phyloP scores from a whole-genome alignment of 2,797 vertebrate species.

The Phoeniculus purpureus region DNA sequence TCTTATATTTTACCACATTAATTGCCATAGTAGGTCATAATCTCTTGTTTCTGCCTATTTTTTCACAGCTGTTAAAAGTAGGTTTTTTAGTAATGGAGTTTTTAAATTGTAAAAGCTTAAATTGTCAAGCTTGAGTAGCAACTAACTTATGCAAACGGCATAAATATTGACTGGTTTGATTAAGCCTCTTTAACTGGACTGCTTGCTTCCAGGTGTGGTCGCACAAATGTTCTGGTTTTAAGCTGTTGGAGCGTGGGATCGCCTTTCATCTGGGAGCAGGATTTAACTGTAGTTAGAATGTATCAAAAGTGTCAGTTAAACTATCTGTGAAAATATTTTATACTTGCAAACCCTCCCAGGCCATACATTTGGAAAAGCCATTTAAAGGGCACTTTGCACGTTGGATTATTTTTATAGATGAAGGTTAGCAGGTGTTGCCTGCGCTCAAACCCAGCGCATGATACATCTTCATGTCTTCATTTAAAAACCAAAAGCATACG shows the following conservation, averaged over 20 bases:
- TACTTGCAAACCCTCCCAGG: not conserved
- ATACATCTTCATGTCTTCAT: not conserved
- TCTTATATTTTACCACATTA: not conserved
- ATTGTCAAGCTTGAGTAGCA: conserved; percentile 9
- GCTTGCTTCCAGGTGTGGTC: conserved; percentile 53
- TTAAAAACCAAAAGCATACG: not conserved
- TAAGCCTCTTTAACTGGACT: not conserved
- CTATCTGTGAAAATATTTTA: conserved; percentile 4
- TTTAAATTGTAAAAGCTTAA: conserved; percentile 12
- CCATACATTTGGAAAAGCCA: not conserved
- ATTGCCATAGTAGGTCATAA: not conserved
- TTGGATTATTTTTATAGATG: conserved; percentile 3
- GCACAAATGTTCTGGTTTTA: not conserved
- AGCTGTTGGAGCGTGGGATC: not conserved
- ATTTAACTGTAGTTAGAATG: conserved; percentile 27
- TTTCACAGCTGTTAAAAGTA: not conserved
- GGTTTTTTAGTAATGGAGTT: not conserved
- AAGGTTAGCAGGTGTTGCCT: not conserved
- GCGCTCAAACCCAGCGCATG: not conserved
- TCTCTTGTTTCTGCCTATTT: not conserved
- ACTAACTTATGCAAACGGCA: conserved; percentile 19
- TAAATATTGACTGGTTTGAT: conserved; percentile 1
- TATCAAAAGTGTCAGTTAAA: conserved; percentile 42
- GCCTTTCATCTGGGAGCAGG: not conserved
- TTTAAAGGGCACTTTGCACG: not conserved